Base-by-base conservation (phyloP, 2,888 invertebrate genomes). In the Esperia sulphurella region DNA sequence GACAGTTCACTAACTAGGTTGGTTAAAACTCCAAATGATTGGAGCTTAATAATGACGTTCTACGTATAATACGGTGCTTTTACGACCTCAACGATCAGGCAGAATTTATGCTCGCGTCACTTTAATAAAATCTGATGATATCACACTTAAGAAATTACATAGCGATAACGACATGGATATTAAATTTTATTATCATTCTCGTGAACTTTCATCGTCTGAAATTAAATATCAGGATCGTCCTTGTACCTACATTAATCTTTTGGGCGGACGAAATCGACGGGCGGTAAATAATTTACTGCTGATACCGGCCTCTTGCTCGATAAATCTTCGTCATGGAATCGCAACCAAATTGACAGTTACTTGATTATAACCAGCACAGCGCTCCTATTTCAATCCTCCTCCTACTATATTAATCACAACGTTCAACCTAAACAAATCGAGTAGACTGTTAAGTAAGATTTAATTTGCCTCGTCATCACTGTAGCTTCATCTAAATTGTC, bases 271-370 rank as follows among this genome's bases (percentile, higher is more conserved):
- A 35, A 62, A 73, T 64, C 66, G 67, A 62, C 61, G 62, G 63
- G 58, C 66, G 65, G 68, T 73, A 78, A 79, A 77, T 77, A 73
- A 77, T 79, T 75, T 69, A 72, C 69, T 65, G 70, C 63, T 65
- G 72, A 68, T 67, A 65, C 61, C 60, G 67, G 55, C 58, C 58
- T 61, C 59, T 54, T 49, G 52, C 55, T 58, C 67, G 68, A 78
- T 80, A 78, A 79, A 79, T 80, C 68, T 69, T 70, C 70, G 73
- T 77, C 75, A 71, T 64, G 62, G 61, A 69, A 71, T 66, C 65
- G 63, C 63, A 61, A 55, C 66, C 50, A 59, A 69, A 70, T 71
- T 72, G 79, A 78, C 75, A 76, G 71, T 69, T 65, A 64, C 66
- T 75, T 65, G 71, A 68, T 71, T 73, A 68, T 70, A 67, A 71